These are phyloP conservation scores for Potamarius usumacintae DNA, from an alignment of 2,113 vertebrate genomes.

Conservation along the genomic window DNA sequence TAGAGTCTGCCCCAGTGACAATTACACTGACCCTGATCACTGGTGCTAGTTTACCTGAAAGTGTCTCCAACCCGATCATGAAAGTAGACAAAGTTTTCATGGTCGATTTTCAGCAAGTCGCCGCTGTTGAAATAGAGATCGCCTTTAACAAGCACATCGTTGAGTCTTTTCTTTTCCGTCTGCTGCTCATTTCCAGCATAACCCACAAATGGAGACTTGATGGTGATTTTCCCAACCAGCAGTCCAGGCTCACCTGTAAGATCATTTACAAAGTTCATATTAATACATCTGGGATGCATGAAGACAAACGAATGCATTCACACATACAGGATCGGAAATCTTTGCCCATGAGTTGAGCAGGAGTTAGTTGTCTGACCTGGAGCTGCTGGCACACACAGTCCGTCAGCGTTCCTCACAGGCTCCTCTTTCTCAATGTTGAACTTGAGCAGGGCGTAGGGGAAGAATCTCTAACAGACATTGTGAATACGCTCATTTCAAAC, in stretches of 20 bases:
- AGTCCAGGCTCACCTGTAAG: conserved; percentile 83
- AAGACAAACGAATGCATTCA: not conserved
- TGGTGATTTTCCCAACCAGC: conserved; percentile 78
- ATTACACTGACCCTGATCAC: not conserved
- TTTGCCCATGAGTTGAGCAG: not conserved
- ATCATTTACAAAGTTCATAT: conserved; percentile 14
- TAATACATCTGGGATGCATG: not conserved
- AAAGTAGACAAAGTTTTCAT: conserved; percentile 85
- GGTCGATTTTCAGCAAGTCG: conserved; percentile 80
- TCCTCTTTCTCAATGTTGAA: conserved; percentile 79
- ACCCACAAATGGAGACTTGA: conserved; percentile 78
- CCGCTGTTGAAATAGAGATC: conserved; percentile 83
- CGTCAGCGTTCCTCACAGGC: conserved; percentile 73
- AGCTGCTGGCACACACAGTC: conserved; percentile 75
- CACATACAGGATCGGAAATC: not conserved
- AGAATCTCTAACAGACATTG: conserved; percentile 66
- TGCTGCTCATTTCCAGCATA: conserved; percentile 80
- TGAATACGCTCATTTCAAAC: not conserved
- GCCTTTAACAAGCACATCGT: conserved; percentile 82
- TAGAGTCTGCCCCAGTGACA: not conserved
- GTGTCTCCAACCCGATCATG: conserved; percentile 91
- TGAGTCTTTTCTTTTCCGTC: conserved; percentile 85
- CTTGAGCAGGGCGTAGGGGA: conserved; percentile 76
- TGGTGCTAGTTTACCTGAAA: conserved; percentile 74
- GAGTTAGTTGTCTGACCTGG: conserved; percentile 73